Percentiles rank a stretch among this genome's conserved stretches.
These are phyloP conservation scores for Brachyistius frenatus DNA, from an alignment of 2,113 vertebrate species.

Conservation along the genomic window DNA sequence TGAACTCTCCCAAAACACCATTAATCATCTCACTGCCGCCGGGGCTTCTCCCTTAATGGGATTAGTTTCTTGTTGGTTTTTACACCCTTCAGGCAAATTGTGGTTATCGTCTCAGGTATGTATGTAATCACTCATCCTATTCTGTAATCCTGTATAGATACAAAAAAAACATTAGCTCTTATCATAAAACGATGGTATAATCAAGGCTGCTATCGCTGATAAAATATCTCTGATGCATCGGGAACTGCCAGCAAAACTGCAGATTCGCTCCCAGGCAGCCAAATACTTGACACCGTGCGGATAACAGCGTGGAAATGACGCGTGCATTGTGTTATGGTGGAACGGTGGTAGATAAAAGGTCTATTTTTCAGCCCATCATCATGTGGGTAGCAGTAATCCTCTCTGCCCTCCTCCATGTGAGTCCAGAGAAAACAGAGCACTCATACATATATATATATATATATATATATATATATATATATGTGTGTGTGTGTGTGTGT, in stretches of 20 bases:
- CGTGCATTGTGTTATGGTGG: conserved; percentile 74
- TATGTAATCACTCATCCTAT: conserved; percentile 40
- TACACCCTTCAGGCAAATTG: conserved; percentile 43
- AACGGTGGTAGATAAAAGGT: conserved; percentile 74
- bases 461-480: too few relatives aligned
- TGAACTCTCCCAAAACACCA: conserved; percentile 65
- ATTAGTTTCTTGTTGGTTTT: conserved; percentile 54
- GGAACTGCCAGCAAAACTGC: conserved; percentile 45
- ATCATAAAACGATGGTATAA: conserved; percentile 2
- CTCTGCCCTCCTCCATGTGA: conserved; percentile 60
- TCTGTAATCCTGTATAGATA: conserved; percentile 27
- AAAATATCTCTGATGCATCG: conserved; percentile 12
- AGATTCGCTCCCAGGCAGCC: conserved; percentile 49
- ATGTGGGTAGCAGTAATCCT: conserved; percentile 79
- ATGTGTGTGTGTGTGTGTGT: conserved; percentile 32
- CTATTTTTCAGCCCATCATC: conserved; percentile 78
- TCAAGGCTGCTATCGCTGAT: background rate
- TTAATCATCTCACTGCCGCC: conserved; percentile 63
- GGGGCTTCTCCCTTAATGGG: conserved; percentile 49
- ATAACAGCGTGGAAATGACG: conserved; percentile 73
- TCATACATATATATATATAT: background rate
- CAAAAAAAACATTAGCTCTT: background rate
- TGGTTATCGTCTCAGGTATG: conserved; percentile 40
- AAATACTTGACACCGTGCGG: conserved; percentile 56
- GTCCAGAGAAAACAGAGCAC: conserved; percentile 66